Evolutionary conservation across 2,113 vertebrate species (phyloP).

Genomic region (Ophiodon elongatus): DNA sequence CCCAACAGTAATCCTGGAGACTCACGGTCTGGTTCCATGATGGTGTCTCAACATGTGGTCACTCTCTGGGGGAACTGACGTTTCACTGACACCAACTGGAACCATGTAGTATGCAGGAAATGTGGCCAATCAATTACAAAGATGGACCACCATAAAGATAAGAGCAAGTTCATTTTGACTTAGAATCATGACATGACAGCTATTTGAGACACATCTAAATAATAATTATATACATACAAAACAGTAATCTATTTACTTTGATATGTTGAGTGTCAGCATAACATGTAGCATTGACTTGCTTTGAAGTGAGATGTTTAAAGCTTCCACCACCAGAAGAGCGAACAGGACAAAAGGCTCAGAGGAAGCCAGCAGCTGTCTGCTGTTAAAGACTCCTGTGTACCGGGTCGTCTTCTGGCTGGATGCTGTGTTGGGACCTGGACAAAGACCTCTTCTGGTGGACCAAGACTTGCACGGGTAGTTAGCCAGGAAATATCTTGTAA

Average conservation of each 20-base stretch:
- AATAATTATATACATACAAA: not conserved
- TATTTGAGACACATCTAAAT: not conserved
- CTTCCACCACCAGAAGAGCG: not conserved
- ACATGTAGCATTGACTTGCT: not conserved
- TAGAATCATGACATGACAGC: not conserved
- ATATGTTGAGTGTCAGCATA: not conserved
- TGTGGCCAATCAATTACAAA: not conserved
- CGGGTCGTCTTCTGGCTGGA: not conserved
- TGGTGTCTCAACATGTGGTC: not conserved
- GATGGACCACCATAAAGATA: not conserved
- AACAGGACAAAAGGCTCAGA: not conserved
- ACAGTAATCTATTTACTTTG: not conserved
- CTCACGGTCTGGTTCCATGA: slow-evolving; percentile 12
- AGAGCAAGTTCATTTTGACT: not conserved
- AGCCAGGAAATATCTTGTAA: not conserved
- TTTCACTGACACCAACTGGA: slow-evolving; percentile 14
- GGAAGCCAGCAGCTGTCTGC: slow-evolving; percentile 4
- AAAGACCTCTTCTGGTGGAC: not conserved
- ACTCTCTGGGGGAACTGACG: not conserved
- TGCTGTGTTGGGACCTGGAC: not conserved
- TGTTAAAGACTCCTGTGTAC: not conserved
- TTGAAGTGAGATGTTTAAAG: slow-evolving; percentile 12
- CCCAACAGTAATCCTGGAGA: slow-evolving; percentile 41
- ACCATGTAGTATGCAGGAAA: slow-evolving; percentile 7
- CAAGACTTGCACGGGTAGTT: not conserved